phyloP scores from a whole-genome alignment of 2,797 vertebrate species.

The Rhyacichthys aspro region DNA sequence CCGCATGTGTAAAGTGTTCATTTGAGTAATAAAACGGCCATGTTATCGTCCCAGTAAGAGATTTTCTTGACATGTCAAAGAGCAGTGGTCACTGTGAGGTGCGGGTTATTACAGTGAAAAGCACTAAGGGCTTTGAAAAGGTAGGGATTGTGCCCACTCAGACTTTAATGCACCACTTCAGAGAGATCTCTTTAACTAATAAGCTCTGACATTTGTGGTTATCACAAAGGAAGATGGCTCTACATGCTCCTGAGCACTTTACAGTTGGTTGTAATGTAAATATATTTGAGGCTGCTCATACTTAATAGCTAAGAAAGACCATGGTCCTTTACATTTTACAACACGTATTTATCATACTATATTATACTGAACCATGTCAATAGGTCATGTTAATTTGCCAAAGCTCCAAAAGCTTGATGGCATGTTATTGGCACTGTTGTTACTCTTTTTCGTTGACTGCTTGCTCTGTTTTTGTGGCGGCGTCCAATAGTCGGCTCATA shows the following conservation, averaged over 20 bases:
- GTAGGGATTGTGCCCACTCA: constrained; percentile 15
- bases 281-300: not conserved
- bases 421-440: constrained; percentile 52
- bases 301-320: too few relatives aligned
- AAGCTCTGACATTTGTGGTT: constrained; percentile 27
- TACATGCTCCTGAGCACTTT: constrained; percentile 7
- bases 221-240: constrained; percentile 17
- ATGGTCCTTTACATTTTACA: not conserved
- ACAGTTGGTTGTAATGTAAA: constrained; percentile 8
- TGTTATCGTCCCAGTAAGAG: constrained; percentile 43
- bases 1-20: constrained; percentile 26
- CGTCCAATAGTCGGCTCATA: constrained; percentile 54
- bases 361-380: constrained; percentile 42
- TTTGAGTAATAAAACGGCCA: constrained; percentile 38
- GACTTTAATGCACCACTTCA: constrained; percentile 40
- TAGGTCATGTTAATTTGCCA: constrained; percentile 53
- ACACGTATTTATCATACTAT: too few relatives aligned
- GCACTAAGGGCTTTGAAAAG: constrained; percentile 23
- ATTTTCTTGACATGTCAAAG: constrained; percentile 45
- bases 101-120: constrained; percentile 35
- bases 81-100: constrained; percentile 43
- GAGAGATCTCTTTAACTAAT: constrained; percentile 34
- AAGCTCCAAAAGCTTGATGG: constrained; percentile 61
- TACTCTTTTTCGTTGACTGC: constrained; percentile 26
- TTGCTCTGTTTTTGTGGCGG: constrained; percentile 51